Evolutionary conservation across 2,797 vertebrate genomes (phyloP), one percentile per base, ranked within the genome.

Genomic region (Muraenolepis orangiensis): DNA sequence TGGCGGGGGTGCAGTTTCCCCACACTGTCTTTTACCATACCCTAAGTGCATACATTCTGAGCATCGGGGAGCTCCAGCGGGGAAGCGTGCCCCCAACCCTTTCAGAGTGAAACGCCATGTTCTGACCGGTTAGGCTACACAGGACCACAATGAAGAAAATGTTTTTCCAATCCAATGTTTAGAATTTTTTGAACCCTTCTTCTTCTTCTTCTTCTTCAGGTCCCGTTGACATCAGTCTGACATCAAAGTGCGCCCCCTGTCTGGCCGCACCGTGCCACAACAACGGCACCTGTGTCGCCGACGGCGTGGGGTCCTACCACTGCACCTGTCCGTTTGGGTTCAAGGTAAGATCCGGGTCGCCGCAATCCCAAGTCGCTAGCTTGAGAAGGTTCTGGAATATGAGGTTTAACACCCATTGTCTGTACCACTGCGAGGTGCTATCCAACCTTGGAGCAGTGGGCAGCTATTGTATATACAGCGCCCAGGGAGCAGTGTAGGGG

Each of bases 221-320:
- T 51, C 95, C 95, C 0, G 89, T 91, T 74, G 96, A 98, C 87
- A 91, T 98, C 84, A 92, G 75, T 81, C 91, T 98, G 1, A 87
- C 89, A 86, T 95, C 97, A 68, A 99, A 99, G 91, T 99, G 98
- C 71, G 94, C 95, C 66, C 96, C 97, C 83, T 99, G 98, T 88
- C 91, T 98, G 80, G 95, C 96, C 69, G 82, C 80, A 1, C 97
- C 97, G 0, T 99, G 98, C 82, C 95, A 93, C 87, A 98, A 98
- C 91, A 98, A 99, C 0, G 97, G 96, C 14, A 97, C 96, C 0
- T 99, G 98, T 83, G 95, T 90, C 79, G 93, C 90, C 20, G 96
- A 96, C 20, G 86, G 90, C 0, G 86, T 92, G 38, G 96, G 96
- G 64, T 92, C 94, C 4, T 98, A 95, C 89, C 96, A 87, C 74